Base-by-base conservation (phyloP, 2,113 vertebrate genomes). In the Microcebus murinus region DNA sequence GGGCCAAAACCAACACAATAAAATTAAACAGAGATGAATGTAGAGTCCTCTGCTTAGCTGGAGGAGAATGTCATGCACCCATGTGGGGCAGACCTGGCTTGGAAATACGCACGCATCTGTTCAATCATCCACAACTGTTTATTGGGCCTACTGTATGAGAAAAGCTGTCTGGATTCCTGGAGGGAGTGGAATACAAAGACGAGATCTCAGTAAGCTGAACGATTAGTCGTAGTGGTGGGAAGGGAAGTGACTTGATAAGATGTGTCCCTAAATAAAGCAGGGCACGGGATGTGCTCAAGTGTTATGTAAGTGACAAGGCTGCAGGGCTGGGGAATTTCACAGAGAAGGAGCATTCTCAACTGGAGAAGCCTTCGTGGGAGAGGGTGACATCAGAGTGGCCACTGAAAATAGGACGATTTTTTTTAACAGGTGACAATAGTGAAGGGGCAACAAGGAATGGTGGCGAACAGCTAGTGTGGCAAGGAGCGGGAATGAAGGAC, bases 1-100 rank as follows among this genome's bases (percentile, higher is more conserved):
- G 52, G 77, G 90, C 96, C 96, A 90, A 97, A 97, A 87, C 45
- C 90, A 97, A 95, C 96, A 94, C 45, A 7, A 81, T 81, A 95
- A 97, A 84, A 52, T 85, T 80, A 91, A 97, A 31, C 95, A 97
- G 80, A 45, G 73, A 61, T 39, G 68, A 29, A 34, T 36, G 31
- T 14, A 4, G 25, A 86, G 79, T 8, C 61, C 31, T 77, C 48
- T 67, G 84, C 82, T 83, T 50, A 4, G 71, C 85, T 36, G 70
- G n/a, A 57, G 76, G 80, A 21, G 42, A 25, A 31, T 25, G 29
- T 61, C 67, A 6, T 8, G 8, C 34, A 0, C 71, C 52, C 4
- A 61, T 0, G 15, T 4, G 11, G 93, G 88, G 31, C n/a, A 88
- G 86, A 48, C 55, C 71, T 29, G 87, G 80, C 83, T 80, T 83